Evolutionary conservation across 2,888 invertebrate species (phyloP).

Genomic region (Cheiracanthium punctorium): DNA sequence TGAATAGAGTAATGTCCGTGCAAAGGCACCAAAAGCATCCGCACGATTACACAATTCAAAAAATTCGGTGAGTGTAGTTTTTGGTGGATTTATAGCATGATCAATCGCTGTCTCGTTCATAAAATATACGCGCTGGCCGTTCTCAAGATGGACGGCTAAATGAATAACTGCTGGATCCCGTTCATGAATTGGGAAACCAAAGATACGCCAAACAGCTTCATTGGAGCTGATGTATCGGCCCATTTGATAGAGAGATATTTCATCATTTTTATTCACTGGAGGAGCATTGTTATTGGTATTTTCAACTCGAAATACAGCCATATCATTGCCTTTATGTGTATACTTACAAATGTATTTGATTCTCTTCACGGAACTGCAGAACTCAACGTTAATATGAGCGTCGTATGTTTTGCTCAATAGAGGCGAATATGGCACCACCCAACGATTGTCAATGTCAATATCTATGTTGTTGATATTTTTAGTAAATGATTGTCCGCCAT

Average conservation of each 20-base stretch:
- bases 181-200: constrained; percentile 72
- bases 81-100: not conserved
- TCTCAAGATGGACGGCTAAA: not conserved
- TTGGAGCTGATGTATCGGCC: constrained; percentile 71
- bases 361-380: not conserved
- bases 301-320: not conserved
- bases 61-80: constrained; percentile 1
- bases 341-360: not conserved
- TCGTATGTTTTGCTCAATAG: not conserved
- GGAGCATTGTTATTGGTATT: not conserved
- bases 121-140: not conserved
- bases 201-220: constrained; percentile 73
- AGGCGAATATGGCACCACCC: not conserved
- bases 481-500: constrained; percentile 26
- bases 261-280: too few species aligned
- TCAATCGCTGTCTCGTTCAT: not conserved
- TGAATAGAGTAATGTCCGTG: not conserved
- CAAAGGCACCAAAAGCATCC: constrained; percentile 64
- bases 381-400: not conserved
- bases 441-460: not conserved
- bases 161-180: constrained; percentile 71
- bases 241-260: too few species aligned
- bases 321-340: not conserved
- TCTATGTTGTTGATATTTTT: constrained; percentile 7
- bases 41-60: not conserved